Conservation (phyloP, 1,140 invertebrate genomes). For the Phymorhynchus buccinoides region DNA sequence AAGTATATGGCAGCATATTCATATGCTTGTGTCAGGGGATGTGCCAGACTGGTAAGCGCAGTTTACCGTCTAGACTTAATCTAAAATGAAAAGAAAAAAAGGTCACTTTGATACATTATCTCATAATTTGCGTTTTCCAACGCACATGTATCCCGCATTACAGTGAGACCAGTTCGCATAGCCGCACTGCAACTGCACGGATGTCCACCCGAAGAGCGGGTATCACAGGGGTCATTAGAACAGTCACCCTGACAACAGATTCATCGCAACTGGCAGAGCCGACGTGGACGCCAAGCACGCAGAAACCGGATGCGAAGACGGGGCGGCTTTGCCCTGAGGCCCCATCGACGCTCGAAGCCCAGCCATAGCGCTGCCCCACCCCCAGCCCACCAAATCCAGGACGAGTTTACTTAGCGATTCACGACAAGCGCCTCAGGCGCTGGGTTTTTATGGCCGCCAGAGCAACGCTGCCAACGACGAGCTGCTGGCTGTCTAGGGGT, state of each 20-base stretch:
- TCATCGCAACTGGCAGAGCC: constrained; percentile 68
- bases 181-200: constrained; percentile 96
- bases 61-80: too few relatives aligned
- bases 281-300: constrained; percentile 56
- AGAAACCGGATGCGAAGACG: constrained; percentile 89
- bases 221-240: constrained; percentile 88
- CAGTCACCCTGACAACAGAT: constrained; percentile 83
- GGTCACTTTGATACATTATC: too few relatives aligned
- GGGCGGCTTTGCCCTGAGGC: constrained; percentile 89
- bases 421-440: constrained; percentile 90
- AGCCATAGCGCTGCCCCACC: constrained; percentile 78
- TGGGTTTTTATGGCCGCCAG: constrained; percentile 96
- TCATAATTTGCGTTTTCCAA: too few relatives aligned
- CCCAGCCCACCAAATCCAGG: constrained; percentile 70
- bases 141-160: too few relatives aligned
- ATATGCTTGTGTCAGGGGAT: too few relatives aligned
- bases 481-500: constrained; percentile 92
- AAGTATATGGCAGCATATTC: too few relatives aligned
- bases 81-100: too few relatives aligned
- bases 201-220: constrained; percentile 89
- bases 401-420: constrained; percentile 85
- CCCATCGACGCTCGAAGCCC: constrained; percentile 94
- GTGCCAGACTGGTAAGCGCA: too few relatives aligned
- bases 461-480: too few relatives aligned
- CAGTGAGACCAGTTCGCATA: constrained; percentile 87